A percentile compares a stretch with the other conserved stretches of the same genome.
Conservation (phyloP, 2,888 invertebrate species). For the Cephus sareptanus region DNA sequence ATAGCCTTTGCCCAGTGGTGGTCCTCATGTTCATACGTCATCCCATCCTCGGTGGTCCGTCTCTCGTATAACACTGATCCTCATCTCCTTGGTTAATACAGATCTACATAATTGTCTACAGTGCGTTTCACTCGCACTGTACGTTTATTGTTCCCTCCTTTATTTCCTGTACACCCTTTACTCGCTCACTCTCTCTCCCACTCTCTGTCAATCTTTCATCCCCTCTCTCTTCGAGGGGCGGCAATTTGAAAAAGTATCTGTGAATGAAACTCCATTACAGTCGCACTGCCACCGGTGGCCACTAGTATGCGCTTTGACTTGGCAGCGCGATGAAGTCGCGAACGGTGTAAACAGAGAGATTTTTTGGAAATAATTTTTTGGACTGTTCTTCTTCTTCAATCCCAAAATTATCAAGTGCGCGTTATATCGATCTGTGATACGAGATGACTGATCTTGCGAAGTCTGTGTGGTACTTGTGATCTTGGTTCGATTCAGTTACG, state of each 20-base stretch:
- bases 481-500: background rate
- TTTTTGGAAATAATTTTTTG: background rate
- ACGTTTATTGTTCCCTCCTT: background rate
- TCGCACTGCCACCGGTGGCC: background rate
- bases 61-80: background rate
- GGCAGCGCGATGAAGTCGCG: background rate
- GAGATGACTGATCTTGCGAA: background rate
- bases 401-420: background rate
- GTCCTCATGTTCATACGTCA: constrained; percentile 9
- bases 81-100: background rate
- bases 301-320: background rate
- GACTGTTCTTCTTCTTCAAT: background rate
- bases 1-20: background rate
- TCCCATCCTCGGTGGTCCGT: constrained; percentile 8
- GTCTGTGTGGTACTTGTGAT: background rate
- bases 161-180: background rate
- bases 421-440: background rate
- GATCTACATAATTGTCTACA: background rate
- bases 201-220: background rate
- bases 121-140: background rate
- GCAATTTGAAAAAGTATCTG: background rate
- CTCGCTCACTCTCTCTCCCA: constrained; percentile 15
- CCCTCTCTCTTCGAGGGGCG: background rate
- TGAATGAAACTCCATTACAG: background rate
- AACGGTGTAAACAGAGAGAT: background rate